phyloP scores from a whole-genome alignment of 1,140 invertebrate genomes.

The Nasonia longicornis region DNA sequence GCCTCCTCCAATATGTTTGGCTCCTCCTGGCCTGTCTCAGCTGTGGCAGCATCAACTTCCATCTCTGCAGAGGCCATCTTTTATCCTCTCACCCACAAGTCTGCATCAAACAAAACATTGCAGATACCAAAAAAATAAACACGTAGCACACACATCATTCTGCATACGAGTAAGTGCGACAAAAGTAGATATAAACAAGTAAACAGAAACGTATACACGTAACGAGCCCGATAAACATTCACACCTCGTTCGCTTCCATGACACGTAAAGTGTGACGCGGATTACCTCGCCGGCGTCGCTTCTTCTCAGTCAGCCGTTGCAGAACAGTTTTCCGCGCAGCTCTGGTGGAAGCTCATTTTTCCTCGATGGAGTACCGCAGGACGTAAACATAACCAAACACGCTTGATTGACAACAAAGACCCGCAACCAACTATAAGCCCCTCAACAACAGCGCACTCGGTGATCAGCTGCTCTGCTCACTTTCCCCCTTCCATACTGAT shows the following conservation, averaged over 20 bases:
- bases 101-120: not conserved
- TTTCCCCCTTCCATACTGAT: constrained; percentile 1
- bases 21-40: not conserved
- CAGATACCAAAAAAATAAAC: not conserved
- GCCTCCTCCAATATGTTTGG: constrained; percentile 21
- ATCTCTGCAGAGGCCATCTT: constrained; percentile 37
- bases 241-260: not conserved
- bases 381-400: constrained; percentile 46
- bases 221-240: constrained; percentile 5
- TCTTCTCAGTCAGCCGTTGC: not conserved
- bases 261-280: not conserved
- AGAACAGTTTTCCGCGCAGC: not conserved
- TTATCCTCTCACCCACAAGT: not conserved
- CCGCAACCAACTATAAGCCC: not conserved
- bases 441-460: not conserved
- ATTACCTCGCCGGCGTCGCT: not conserved
- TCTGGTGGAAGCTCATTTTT: constrained; percentile 28
- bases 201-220: not conserved
- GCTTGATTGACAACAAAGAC: constrained; percentile 34
- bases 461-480: not conserved
- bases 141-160: not conserved
- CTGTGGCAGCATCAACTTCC: constrained; percentile 14
- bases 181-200: not conserved
- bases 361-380: not conserved
- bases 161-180: not conserved